Conservation (phyloP, 2,113 vertebrate genomes). For the Xiphophorus hellerii region DNA sequence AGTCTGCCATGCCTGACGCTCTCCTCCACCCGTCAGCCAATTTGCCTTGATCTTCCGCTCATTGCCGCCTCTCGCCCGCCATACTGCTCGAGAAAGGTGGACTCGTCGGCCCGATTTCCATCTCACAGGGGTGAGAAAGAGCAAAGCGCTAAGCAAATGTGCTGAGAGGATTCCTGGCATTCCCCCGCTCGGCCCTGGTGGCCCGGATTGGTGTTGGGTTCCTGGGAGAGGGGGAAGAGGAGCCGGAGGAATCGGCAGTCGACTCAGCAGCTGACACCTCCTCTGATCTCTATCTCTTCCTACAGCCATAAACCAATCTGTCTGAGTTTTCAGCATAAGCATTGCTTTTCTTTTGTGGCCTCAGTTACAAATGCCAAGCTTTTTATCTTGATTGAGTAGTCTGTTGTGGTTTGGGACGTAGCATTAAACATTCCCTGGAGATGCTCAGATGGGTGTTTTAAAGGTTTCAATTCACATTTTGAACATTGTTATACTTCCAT, state of each 20-base stretch:
- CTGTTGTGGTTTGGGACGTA: slow-evolving; percentile 11
- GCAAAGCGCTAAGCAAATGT: slow-evolving; percentile 75
- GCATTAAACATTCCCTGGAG: not conserved
- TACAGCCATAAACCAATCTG: slow-evolving; percentile 71
- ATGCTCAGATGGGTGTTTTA: not conserved
- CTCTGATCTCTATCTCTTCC: slow-evolving; percentile 76
- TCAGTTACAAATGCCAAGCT: slow-evolving; percentile 25
- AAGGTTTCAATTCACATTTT: too few species aligned
- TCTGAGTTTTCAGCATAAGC: slow-evolving; percentile 68
- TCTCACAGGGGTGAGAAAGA: slow-evolving; percentile 76
- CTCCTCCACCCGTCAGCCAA: slow-evolving; percentile 62
- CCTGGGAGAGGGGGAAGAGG: slow-evolving; percentile 75
- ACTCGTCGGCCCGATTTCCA: slow-evolving; percentile 66
- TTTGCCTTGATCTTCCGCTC: slow-evolving; percentile 66
- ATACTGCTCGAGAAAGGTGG: slow-evolving; percentile 46
- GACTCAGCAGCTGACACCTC: slow-evolving; percentile 79
- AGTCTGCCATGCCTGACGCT: slow-evolving; percentile 59
- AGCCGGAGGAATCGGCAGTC: slow-evolving; percentile 68
- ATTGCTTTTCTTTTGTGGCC: slow-evolving; percentile 42
- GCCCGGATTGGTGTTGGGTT: slow-evolving; percentile 76
- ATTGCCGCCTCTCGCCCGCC: slow-evolving; percentile 49
- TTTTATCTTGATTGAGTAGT: slow-evolving; percentile 21
- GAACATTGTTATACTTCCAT: too few species aligned
- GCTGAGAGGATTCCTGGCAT: slow-evolving; percentile 77
- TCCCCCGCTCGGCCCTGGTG: slow-evolving; percentile 68